Percentiles rank a stretch among this genome's conserved stretches.
phyloP scores from a whole-genome alignment of 2,888 invertebrate genomes.

The Apotomis betuletana region DNA sequence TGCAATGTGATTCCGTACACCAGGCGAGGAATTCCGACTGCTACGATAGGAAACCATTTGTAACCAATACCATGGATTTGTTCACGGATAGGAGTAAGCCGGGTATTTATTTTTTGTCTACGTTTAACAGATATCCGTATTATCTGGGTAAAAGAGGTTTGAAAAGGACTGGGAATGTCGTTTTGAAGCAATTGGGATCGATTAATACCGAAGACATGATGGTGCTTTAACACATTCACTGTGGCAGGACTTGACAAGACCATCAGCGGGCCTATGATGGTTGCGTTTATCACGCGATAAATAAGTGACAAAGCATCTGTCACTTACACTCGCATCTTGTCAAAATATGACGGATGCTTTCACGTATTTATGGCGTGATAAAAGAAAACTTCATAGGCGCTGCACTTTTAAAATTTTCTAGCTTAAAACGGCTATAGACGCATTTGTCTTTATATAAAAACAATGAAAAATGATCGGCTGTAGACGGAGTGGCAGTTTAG shows the following conservation, averaged over 20 bases:
- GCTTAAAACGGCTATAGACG: no score
- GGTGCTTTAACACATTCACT: not conserved
- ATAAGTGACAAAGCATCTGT: no score
- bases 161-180: slow-evolving; percentile 54
- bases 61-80: slow-evolving; percentile 57
- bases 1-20: slow-evolving; percentile 61
- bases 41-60: slow-evolving; percentile 54
- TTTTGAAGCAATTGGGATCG: not conserved
- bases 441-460: no score
- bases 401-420: no score
- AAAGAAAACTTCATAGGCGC: no score
- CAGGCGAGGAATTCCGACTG: slow-evolving; percentile 59
- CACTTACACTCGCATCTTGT: no score
- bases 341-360: no score
- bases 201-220: slow-evolving; percentile 7
- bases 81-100: slow-evolving; percentile 53
- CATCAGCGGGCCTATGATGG: not conserved
- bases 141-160: slow-evolving; percentile 64
- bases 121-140: slow-evolving; percentile 50
- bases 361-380: no score
- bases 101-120: slow-evolving; percentile 60
- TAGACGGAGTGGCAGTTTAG: no score
- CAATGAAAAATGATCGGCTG: no score
- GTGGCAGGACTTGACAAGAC: not conserved
- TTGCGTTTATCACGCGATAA: no score